Percentiles rank a stretch among this genome's conserved stretches.
These are phyloP conservation scores for Lethenteron camtschaticum DNA, from an alignment of 2,113 vertebrate species.

Conservation along the genomic window DNA sequence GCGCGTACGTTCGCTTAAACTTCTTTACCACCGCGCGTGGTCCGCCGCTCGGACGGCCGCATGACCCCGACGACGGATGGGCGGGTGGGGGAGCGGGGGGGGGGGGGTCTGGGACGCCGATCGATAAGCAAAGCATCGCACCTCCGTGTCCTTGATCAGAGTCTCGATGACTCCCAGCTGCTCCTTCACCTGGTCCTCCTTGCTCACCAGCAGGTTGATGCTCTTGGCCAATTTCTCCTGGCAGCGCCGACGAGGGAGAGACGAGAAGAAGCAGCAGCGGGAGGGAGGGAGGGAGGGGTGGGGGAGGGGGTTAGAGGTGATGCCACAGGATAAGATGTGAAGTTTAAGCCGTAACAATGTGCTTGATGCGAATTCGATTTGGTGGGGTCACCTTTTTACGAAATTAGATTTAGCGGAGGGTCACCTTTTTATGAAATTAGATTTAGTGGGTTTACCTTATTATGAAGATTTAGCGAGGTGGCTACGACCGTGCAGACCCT, in stretches of 20 bases:
- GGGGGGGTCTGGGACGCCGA: background rate
- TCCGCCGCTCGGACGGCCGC: background rate
- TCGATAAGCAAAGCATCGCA: conserved; percentile 14
- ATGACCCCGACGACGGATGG: background rate
- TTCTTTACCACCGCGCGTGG: background rate
- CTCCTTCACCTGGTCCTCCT: conserved; percentile 61
- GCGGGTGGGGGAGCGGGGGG: background rate
- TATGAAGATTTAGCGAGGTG: no score
- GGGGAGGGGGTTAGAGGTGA: no score
- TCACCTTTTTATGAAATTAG: no score
- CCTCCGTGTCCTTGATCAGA: conserved; percentile 62
- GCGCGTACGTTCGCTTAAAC: background rate
- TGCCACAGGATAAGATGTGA: no score
- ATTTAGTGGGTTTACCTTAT: no score
- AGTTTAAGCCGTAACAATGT: no score
- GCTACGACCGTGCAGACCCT: no score
- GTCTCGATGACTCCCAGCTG: conserved; percentile 73
- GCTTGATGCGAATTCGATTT: background rate
- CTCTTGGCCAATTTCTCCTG: conserved; percentile 79
- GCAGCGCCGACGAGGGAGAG: conserved; percentile 5
- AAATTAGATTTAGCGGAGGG: no score
- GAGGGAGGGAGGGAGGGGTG: no score
- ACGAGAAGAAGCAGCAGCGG: no score
- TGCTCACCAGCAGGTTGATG: conserved; percentile 55
- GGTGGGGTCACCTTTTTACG: background rate